Evolutionary conservation across 37 sponge, comb jelly and placozoan genomes (phyloP).

Genomic region (Beroe ovata): DNA sequence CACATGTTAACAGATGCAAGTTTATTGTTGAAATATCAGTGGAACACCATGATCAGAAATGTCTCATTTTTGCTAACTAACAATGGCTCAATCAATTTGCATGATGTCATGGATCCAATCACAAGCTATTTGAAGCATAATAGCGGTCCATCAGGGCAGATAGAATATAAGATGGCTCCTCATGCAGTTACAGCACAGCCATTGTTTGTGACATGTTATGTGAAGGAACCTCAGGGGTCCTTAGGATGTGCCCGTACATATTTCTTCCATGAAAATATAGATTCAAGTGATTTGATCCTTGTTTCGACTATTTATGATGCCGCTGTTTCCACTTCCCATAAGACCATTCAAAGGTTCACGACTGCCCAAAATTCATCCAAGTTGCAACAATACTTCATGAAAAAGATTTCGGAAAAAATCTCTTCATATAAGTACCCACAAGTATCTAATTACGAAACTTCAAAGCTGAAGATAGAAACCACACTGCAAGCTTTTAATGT

Average conservation of each 20-base stretch:
- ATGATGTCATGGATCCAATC: slow-evolving; percentile 10
- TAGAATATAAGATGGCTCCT: background rate
- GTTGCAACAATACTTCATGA: slow-evolving; percentile 22
- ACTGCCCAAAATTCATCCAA: slow-evolving; percentile 24
- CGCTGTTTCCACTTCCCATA: slow-evolving; percentile 5
- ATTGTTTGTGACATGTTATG: background rate
- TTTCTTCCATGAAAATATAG: slow-evolving; percentile 1
- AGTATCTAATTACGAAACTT: background rate
- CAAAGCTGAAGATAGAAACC: background rate
- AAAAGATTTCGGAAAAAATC: slow-evolving; percentile 30
- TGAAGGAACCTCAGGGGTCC: slow-evolving; percentile 10
- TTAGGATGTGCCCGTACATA: slow-evolving; percentile 39
- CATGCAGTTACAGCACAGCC: slow-evolving; percentile 36
- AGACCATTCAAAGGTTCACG: slow-evolving; percentile 4
- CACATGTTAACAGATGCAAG: slow-evolving; percentile 19
- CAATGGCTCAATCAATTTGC: background rate
- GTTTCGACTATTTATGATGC: slow-evolving; percentile 39
- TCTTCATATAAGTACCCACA: background rate
- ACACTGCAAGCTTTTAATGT: slow-evolving; percentile 16
- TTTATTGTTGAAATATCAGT: slow-evolving; percentile 8
- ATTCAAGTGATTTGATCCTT: slow-evolving; percentile 32
- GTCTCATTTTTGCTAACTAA: background rate
- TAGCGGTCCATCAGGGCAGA: background rate
- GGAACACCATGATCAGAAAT: slow-evolving; percentile 41
- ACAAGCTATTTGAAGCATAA: slow-evolving; percentile 10